Conservation (phyloP, 2,113 vertebrate genomes). For the Solea senegalensis region DNA sequence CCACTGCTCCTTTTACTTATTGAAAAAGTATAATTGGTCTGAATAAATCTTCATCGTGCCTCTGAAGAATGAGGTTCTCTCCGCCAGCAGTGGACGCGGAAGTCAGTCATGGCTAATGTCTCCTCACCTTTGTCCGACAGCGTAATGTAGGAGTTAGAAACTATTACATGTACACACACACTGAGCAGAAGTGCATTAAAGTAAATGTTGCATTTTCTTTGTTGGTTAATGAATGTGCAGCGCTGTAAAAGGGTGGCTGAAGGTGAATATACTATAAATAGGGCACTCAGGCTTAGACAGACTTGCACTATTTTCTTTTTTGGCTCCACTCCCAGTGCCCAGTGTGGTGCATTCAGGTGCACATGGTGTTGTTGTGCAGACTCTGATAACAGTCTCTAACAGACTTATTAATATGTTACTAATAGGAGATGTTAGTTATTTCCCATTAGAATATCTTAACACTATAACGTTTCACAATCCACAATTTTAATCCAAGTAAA, state of each 20-base stretch:
- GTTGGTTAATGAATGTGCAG: not conserved
- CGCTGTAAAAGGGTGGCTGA: not conserved
- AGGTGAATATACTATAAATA: not conserved
- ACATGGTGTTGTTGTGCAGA: constrained; percentile 1
- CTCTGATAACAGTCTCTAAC: constrained; percentile 1
- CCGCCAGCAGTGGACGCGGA: constrained; percentile 11
- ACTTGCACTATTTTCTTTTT: not conserved
- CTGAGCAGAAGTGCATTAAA: constrained; percentile 1
- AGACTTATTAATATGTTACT: not conserved
- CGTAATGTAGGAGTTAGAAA: constrained; percentile 9
- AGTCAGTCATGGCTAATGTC: constrained; percentile 24
- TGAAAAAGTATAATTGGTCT: constrained; percentile 22
- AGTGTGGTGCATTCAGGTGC: too few species aligned
- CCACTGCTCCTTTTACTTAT: constrained; percentile 39
- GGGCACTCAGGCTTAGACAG: not conserved
- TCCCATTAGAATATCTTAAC: too few species aligned
- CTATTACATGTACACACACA: not conserved
- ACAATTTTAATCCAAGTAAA: not conserved
- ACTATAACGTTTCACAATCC: not conserved
- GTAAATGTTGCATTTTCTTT: not conserved
- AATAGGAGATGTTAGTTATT: too few species aligned
- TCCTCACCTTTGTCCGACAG: constrained; percentile 33
- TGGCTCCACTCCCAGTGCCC: not conserved
- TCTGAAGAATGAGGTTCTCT: constrained; percentile 31
- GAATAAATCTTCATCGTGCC: constrained; percentile 46